phyloP scores from a whole-genome alignment of 2,888 invertebrate genomes.

The Frankliniella fusca region DNA sequence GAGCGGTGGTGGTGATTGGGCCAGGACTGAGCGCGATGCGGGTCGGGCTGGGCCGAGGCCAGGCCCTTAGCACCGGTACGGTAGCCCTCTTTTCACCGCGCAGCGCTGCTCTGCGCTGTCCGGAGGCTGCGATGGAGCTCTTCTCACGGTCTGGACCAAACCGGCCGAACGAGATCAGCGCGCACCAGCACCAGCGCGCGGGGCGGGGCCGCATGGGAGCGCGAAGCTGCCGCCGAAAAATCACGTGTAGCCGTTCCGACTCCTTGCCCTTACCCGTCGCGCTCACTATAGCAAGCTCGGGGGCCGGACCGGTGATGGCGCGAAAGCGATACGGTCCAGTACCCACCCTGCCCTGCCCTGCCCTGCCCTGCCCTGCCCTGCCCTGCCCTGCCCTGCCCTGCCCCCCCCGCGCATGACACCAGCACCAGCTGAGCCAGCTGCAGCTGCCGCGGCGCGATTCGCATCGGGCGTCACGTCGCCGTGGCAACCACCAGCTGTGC shows the following conservation, averaged over 20 bases:
- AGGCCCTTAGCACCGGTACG: neutral
- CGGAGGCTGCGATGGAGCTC: neutral
- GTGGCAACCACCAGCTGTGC: neutral
- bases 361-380: too few species aligned
- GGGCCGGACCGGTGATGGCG: too few species aligned
- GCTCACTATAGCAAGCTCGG: too few species aligned
- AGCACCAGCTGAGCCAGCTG: too few species aligned
- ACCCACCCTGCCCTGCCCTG: too few species aligned
- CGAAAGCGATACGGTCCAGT: too few species aligned
- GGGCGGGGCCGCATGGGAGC: neutral
- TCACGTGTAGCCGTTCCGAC: too few species aligned
- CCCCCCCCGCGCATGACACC: too few species aligned
- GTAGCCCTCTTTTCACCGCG: neutral
- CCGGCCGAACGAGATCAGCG: neutral
- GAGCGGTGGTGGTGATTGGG: too few species aligned
- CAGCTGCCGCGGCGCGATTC: neutral
- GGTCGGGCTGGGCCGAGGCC: neutral
- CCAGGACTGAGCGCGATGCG: neutral
- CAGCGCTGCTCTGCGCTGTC: neutral
- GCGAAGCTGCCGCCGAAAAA: too few species aligned
- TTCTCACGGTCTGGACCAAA: neutral
- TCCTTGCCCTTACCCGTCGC: too few species aligned
- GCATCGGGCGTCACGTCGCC: neutral
- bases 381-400: too few species aligned
- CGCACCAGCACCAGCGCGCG: neutral